Evolutionary conservation across 1,140 invertebrate genomes (phyloP).

Genomic region (Drosophila chauvacae): DNA sequence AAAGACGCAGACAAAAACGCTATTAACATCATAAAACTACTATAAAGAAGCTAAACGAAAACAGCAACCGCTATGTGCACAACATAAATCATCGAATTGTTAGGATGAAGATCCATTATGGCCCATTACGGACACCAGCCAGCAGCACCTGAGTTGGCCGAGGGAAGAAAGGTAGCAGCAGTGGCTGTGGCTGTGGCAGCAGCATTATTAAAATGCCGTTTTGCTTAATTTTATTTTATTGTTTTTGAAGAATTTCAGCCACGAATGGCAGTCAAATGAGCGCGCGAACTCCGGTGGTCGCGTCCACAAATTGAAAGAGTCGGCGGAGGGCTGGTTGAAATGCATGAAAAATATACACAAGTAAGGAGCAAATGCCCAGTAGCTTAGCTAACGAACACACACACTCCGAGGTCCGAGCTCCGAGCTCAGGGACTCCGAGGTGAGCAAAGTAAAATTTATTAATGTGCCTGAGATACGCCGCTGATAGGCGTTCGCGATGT

Average conservation of each 20-base stretch:
- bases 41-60: constrained; percentile 67
- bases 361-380: constrained; percentile 44
- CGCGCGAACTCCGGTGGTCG: constrained; percentile 68
- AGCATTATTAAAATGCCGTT: constrained; percentile 83
- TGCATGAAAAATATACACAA: constrained; percentile 17
- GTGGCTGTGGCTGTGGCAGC: constrained; percentile 14
- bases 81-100: constrained; percentile 84
- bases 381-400: constrained; percentile 71
- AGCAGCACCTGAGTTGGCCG: constrained; percentile 37
- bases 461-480: constrained; percentile 82
- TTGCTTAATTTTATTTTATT: constrained; percentile 84
- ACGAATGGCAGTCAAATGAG: constrained; percentile 68
- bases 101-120: constrained; percentile 82
- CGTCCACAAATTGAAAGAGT: constrained; percentile 26
- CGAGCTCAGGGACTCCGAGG: constrained; percentile 15
- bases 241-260: constrained; percentile 74
- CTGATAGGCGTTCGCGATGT: constrained; percentile 59
- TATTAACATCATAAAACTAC: constrained; percentile 76
- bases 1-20: constrained; percentile 70
- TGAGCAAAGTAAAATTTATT: constrained; percentile 80
- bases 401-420: not conserved
- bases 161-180: constrained; percentile 28
- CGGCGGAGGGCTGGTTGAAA: constrained; percentile 9
- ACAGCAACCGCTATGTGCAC: constrained; percentile 75
- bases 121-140: constrained; percentile 78